phyloP scores from a whole-genome alignment of 2,888 invertebrate genomes.

The Allacma fusca region DNA sequence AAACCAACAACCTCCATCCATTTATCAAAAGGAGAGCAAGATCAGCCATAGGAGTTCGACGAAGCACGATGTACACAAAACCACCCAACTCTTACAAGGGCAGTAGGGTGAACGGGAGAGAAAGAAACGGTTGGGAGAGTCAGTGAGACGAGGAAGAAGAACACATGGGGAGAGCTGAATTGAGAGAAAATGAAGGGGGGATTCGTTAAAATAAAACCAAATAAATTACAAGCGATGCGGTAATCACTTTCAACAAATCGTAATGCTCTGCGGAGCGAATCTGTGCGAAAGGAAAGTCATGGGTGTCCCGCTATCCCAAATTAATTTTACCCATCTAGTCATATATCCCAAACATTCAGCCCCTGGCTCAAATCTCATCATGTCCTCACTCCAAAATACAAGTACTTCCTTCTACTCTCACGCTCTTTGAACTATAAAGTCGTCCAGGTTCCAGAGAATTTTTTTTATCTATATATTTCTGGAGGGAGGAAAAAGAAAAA shows the following conservation, averaged over 20 bases:
- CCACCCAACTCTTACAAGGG: not conserved
- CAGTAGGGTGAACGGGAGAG: slow-evolving; percentile 4
- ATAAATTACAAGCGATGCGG: slow-evolving; percentile 40
- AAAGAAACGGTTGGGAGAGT: slow-evolving; percentile 1
- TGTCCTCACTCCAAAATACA: not conserved
- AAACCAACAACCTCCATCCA: not conserved
- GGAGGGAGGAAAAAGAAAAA: too few species aligned
- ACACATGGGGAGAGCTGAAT: not conserved
- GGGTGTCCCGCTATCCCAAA: slow-evolving; percentile 24
- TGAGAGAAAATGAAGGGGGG: slow-evolving; percentile 22
- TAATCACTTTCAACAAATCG: slow-evolving; percentile 33
- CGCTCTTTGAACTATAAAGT: too few species aligned
- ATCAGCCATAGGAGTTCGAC: not conserved
- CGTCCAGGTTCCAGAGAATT: too few species aligned
- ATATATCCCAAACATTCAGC: not conserved
- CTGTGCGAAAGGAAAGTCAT: slow-evolving; percentile 18
- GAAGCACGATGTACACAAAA: not conserved
- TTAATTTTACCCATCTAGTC: slow-evolving; percentile 17
- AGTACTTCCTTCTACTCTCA: too few species aligned
- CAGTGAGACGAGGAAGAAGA: not conserved
- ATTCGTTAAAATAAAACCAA: slow-evolving; percentile 38
- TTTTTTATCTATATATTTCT: too few species aligned
- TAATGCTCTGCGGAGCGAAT: not conserved
- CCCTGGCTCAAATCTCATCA: not conserved
- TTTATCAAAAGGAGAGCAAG: not conserved